These are phyloP conservation scores for Amazona vittata DNA, from an alignment of 2,113 vertebrate species.

Conservation along the genomic window DNA sequence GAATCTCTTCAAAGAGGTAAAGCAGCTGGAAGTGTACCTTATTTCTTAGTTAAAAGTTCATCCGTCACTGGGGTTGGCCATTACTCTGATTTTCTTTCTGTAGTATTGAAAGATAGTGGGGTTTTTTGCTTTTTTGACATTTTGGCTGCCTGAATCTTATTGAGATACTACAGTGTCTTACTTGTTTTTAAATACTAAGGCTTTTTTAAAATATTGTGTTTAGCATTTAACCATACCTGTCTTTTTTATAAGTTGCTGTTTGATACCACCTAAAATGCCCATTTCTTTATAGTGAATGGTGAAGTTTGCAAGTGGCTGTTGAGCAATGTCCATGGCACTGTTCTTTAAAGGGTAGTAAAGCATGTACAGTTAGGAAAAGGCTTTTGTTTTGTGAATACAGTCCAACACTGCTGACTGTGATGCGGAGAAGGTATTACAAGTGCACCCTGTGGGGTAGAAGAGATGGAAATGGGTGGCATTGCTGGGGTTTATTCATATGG, in stretches of 20 bases:
- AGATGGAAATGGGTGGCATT: background rate
- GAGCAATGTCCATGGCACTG: background rate
- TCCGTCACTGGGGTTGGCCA: background rate
- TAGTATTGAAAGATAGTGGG: background rate
- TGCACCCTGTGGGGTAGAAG: background rate
- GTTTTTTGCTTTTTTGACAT: background rate
- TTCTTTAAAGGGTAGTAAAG: background rate
- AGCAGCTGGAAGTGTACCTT: background rate
- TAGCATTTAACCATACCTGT: background rate
- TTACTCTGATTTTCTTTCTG: background rate
- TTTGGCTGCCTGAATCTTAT: background rate
- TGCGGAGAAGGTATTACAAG: background rate
- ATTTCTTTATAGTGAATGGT: background rate
- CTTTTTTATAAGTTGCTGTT: background rate
- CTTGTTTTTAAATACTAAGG: background rate
- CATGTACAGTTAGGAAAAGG: background rate
- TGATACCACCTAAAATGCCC: background rate
- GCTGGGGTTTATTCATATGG: background rate
- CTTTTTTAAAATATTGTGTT: background rate
- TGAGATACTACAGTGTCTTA: background rate
- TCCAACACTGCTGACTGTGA: background rate
- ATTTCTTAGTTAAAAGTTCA: background rate
- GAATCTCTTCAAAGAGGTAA: background rate
- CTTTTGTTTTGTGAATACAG: background rate
- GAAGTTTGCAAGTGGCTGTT: conserved; percentile 5